A percentile compares a stretch with the other conserved stretches of the same genome.
These are phyloP conservation scores for Morphnarchus princeps DNA, from an alignment of 2,113 vertebrate genomes.

Conservation along the genomic window DNA sequence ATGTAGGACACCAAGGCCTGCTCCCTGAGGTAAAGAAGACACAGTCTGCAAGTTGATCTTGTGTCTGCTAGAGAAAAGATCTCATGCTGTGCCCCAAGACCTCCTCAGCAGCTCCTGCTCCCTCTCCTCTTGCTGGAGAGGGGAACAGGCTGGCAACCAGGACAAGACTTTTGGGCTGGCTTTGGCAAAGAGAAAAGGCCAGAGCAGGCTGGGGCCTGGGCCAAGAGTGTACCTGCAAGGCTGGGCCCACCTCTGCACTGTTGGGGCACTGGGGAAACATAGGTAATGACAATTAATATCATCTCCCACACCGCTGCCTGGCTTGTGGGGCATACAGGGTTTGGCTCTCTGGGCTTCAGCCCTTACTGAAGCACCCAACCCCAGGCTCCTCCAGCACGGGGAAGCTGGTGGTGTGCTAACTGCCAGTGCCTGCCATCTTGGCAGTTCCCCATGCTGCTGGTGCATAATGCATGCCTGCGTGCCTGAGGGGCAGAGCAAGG, in stretches of 20 bases:
- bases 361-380: not conserved
- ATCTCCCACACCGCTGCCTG: not conserved
- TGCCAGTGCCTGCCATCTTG: not conserved
- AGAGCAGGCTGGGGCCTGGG: not conserved
- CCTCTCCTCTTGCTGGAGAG: not conserved
- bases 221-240: not conserved
- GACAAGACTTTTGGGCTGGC: not conserved
- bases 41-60: not conserved
- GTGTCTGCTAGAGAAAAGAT: not conserved
- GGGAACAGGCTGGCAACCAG: not conserved
- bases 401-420: not conserved
- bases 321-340: not conserved
- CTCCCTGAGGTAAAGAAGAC: not conserved
- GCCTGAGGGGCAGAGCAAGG: accelerated
- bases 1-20: not conserved
- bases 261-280: not conserved
- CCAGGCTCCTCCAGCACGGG: not conserved
- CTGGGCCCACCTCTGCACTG: not conserved
- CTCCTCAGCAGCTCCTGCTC: not conserved
- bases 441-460: not conserved
- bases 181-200: not conserved
- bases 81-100: not conserved
- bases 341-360: not conserved
- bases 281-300: not conserved
- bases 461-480: not conserved